Evolutionary conservation across 2,113 vertebrate genomes (phyloP), one percentile per base, ranked within the genome.

Genomic region (Paradoxurus hermaphroditus): DNA sequence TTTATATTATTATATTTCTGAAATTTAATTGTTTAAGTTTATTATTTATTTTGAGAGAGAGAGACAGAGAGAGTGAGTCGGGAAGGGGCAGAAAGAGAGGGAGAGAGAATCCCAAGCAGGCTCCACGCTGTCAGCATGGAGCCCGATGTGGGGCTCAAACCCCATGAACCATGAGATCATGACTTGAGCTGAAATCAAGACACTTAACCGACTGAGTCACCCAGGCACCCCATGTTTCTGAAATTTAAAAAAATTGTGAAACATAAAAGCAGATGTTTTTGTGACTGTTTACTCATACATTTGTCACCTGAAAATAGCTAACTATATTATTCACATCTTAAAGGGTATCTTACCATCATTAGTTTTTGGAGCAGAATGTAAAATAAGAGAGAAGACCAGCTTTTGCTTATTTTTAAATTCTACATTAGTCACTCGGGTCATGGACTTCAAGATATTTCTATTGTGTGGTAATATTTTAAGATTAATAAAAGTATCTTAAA

Each of bases 351-450:
- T 77, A 82, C 51, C 31, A 79, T 94, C 46, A 68, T 68, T 68
- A 65, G 29, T 44, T 87, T 87, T 96, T 85, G 75, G 8, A 92
- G 59, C 9, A 96, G 34, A 23, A 79, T 36, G 10, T 78, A n/a
- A 94, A 72, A 70, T 56, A 53, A 95, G 44, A 83, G 25, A 92
- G 27, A 95, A 90, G 14, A 93, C 7, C 77, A 49, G 11, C 1
- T 85, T 94, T 89, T 41, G 73, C 15, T 92, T 94, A 68, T 86
- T 91, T 91, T 81, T 72, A 86, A 92, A 90, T 29, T 94, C 31
- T 81, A 39, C 75, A 65, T 51, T 23, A 75, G 25, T 90, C 36
- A 72, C 23, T 86, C 90, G 23, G 15, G 41, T 70, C 70, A 94
- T 19, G 21, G 73, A 70, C 27, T 95, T 86, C 68, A 72, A 83